Evolutionary conservation across 2,888 invertebrate species (phyloP).

Genomic region (Ypsolopha scabrella): DNA sequence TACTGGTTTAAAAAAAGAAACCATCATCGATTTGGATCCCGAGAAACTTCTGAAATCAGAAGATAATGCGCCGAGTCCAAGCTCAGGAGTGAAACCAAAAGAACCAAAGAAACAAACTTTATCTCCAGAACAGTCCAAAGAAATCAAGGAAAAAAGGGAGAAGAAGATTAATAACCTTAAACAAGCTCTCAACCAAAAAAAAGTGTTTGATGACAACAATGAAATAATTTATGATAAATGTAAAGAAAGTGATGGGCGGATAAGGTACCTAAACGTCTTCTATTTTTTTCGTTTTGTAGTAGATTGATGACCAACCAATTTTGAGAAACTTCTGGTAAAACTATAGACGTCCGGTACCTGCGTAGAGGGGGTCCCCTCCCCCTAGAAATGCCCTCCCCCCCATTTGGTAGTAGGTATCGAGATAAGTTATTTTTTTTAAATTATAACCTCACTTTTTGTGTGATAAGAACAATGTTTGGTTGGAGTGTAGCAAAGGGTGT

Average conservation of each 20-base stretch:
- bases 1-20: conserved; percentile 42
- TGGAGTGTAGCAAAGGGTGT: no score
- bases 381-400: no score
- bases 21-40: conserved; percentile 41
- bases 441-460: no score
- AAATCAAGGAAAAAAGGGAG: conserved; percentile 36
- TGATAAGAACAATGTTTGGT: no score
- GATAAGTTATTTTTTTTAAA: no score
- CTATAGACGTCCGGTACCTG: no score
- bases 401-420: no score
- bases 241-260: conserved; percentile 69
- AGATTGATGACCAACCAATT: background rate
- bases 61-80: conserved; percentile 8
- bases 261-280: conserved; percentile 45
- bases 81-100: background rate
- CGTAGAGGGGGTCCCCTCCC: no score
- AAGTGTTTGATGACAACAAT: conserved; percentile 64
- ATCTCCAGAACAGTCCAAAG: conserved; percentile 21
- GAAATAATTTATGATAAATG: conserved; percentile 73
- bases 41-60: conserved; percentile 20
- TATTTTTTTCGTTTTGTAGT: background rate
- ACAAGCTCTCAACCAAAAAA: conserved; percentile 43
- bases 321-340: no score
- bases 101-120: conserved; percentile 1
- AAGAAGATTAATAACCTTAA: conserved; percentile 35